Conservation (phyloP, 2,113 vertebrate genomes). For the Drymodes brunneopygia region DNA sequence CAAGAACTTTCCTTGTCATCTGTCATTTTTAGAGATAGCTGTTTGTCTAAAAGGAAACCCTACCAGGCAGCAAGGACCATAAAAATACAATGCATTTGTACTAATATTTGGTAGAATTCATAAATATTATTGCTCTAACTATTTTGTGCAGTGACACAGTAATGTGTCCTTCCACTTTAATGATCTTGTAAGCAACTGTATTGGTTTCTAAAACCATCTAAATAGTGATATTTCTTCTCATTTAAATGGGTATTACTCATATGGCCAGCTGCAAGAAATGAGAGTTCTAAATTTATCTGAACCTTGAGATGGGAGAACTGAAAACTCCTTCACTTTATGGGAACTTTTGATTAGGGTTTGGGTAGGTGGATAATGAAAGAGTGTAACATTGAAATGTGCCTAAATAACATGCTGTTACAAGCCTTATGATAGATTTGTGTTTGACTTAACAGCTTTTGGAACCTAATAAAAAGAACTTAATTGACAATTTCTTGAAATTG, state of each 20-base stretch:
- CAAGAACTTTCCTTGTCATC: neutral
- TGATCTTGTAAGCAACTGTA: neutral
- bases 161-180: neutral
- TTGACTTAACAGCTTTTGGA: conserved; percentile 85
- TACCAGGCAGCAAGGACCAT: neutral
- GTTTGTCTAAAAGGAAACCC: neutral
- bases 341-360: conserved; percentile 70
- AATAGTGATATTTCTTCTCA: neutral
- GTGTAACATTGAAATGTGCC: conserved; percentile 75
- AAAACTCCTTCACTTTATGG: conserved; percentile 65
- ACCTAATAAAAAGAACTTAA: conserved; percentile 92
- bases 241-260: neutral
- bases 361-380: conserved; percentile 77
- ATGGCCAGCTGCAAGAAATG: conserved; percentile 34
- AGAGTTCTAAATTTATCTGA: conserved; percentile 47
- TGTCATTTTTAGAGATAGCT: neutral
- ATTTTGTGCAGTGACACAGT: neutral
- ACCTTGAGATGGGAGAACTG: conserved; percentile 38
- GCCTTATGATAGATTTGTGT: conserved; percentile 83
- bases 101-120: neutral
- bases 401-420: conserved; percentile 81
- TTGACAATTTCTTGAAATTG: conserved; percentile 96
- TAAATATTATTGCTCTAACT: conserved; percentile 4
- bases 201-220: neutral
- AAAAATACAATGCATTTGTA: neutral